Base-by-base conservation (phyloP, 53 echinoderm and acorn worm genomes). In the Paracentrotus lividus region DNA sequence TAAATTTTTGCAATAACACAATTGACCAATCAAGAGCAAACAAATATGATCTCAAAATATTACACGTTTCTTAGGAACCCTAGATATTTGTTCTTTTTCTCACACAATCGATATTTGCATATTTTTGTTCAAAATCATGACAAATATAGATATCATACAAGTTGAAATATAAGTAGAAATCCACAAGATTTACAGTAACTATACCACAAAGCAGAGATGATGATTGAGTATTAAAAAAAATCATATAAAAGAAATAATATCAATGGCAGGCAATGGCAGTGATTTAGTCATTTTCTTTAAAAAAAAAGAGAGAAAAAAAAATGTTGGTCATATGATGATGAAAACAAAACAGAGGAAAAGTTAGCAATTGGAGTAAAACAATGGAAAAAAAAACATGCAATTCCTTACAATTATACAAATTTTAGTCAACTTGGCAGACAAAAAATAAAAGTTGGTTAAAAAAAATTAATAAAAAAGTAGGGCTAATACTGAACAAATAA, bases 231-330 rank as follows among this genome's bases (percentile, higher is more conserved):
- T 20, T 18, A 57, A 57, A 8, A 57, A 20, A 0, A 20, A 13
- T 54, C 14, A 32, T 69, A 69, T 1, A 69, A 69, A 14, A 42
- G 9, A 76, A 20, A 76, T 18, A 76, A 76, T 2, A 18, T 76
- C 76, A 20, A 40, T 76, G 76, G 76, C 76, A 76, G 76, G 76
- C 76, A 40, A 40, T 8, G 76, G 76, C 76, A 76, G 76, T 76
- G 76, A 76, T 76, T 23, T 40, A 20, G 18, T 76, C 1, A 76
- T 64, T 31, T 64, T 64, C 2, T 27, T 8, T 10, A 1, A 27
- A 52, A 52, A 52, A 52, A 52, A 3, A 15, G 52, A 52, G 4
- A 52, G 52, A 52, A 12, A 2, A 52, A 52, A 52, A 52, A 3
- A 52, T 64, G 31, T 10, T 29, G 26, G 27, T 64, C 13, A 8